These are phyloP conservation scores for Serripes groenlandicus DNA, from an alignment of 2,888 invertebrate genomes.

Conservation along the genomic window DNA sequence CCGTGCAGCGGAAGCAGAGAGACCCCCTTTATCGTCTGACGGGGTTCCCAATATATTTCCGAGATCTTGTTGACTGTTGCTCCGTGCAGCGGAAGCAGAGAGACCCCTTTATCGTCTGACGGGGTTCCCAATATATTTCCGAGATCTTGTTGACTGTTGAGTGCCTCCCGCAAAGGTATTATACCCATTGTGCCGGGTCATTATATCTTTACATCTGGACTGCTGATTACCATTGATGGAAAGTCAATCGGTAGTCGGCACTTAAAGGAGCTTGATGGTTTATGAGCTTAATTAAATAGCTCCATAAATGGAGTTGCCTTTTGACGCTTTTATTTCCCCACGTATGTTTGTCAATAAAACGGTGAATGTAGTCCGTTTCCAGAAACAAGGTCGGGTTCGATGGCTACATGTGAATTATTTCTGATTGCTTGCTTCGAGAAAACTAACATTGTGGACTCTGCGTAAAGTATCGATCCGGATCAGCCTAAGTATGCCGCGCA, in stretches of 20 bases:
- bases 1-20: too few species aligned
- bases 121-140: too few species aligned
- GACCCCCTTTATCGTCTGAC: too few species aligned
- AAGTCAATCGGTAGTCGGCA: constrained; percentile 14
- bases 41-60: too few species aligned
- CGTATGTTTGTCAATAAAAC: neutral
- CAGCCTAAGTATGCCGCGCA: too few species aligned
- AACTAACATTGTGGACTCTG: too few species aligned
- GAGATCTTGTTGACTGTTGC: too few species aligned
- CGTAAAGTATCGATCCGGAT: too few species aligned
- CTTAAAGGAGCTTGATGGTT: neutral
- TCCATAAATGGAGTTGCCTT: constrained; percentile 13
- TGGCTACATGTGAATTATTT: too few species aligned
- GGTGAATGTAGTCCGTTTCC: neutral
- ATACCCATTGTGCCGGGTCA: neutral
- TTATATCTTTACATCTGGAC: constrained; percentile 9
- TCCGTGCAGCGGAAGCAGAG: too few species aligned
- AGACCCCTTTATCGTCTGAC: too few species aligned
- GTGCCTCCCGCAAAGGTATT: constrained; percentile 22
- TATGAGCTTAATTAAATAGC: constrained; percentile 16
- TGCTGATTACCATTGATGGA: neutral
- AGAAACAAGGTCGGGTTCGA: neutral
- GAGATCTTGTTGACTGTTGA: neutral
- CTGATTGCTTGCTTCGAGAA: too few species aligned
- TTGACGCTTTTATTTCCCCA: neutral